Evolutionary conservation across 1,140 invertebrate genomes (phyloP), one percentile per base, ranked within the genome.

Genomic region (Lycorma delicatula): DNA sequence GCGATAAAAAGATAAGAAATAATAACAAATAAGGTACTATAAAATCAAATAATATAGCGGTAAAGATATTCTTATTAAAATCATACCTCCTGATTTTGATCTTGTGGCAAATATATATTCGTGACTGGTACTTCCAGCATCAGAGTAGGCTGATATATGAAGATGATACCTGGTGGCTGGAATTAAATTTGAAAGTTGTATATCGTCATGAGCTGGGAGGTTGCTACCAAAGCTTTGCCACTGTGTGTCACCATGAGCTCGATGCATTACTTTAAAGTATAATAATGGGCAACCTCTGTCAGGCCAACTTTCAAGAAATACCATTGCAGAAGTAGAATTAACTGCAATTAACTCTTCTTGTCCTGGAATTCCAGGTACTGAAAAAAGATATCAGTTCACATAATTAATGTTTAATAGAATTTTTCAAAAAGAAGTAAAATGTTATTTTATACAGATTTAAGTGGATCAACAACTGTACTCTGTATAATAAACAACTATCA

Each of bases 31-130:
- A n/a, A n/a, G n/a, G n/a, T n/a, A n/a, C n/a, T n/a, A n/a, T n/a
- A n/a, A n/a, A n/a, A n/a, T n/a, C n/a, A n/a, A n/a, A n/a, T n/a
- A n/a, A n/a, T n/a, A n/a, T n/a, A n/a, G n/a, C n/a, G n/a, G n/a
- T n/a, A n/a, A n/a, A n/a, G n/a, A n/a, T n/a, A n/a, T 63, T 36
- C 27, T 61, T 58, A 59, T 64, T 55, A 3, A 51, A 61, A 34
- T 54, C 75, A 75, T 68, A 85, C 84, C 81, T 68, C 89, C 90
- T 62, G 80, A 80, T 34, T 83, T 74, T 12, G 85, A 87, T 12
- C 86, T 81, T 4, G 89, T 93, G 2, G 86, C 83, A 68, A 92
- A 89, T 69, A 87, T 82, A 73, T 87, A 88, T 53, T 83, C 79
- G 28, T 80, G 81, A 20, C 78, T 77, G 1, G 83, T 82, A 46